Base-by-base conservation (phyloP, 2,888 invertebrate species). In the Corythucha ciliata region DNA sequence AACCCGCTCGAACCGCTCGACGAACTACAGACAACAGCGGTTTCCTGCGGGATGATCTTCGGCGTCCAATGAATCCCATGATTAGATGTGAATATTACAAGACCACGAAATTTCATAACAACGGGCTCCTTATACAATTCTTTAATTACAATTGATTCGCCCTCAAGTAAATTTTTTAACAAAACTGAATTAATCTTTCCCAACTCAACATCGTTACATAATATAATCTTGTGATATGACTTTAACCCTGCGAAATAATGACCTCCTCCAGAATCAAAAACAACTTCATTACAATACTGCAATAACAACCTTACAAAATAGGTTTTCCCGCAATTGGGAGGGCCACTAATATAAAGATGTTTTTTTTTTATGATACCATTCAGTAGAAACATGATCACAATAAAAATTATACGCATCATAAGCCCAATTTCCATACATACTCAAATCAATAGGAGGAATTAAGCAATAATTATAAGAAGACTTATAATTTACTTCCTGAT, bases 341-440 rank as follows among this genome's bases (percentile, higher is more conserved):
- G 8, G 14, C 36, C 36, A n/a, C 36, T 14, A 8, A 36, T 8
- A 36, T 36, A 36, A 10, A 36, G 14, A n/a, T 36, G 36, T 36
- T 36, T 36, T 18, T 36, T n/a, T 36, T 18, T 36, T 36, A n/a
- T 36, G 36, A n/a, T 36, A 36, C 8, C 14, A n/a, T 36, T 36
- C 36, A 36, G 36, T 36, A 7, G 36, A 36, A 7, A 36, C 36
- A 36, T 36, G 36, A n/a, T 36, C 6, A 36, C 36, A 7, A 10
- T 14, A n/a, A 36, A 36, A 36, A 7, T 6, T n/a, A n/a, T 36
- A 36, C n/a, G 36, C 36, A 14, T 36, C 36, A 6, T 8, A n/a
- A 10, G 8, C 36, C 36, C 36, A 36, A n/a, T n/a, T 14, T 14
- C 36, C 36, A 36, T 36, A 36, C n/a, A n/a, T n/a, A n/a, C n/a